These are phyloP conservation scores for Cantharis rustica DNA, from an alignment of 2,888 invertebrate species.

Conservation along the genomic window DNA sequence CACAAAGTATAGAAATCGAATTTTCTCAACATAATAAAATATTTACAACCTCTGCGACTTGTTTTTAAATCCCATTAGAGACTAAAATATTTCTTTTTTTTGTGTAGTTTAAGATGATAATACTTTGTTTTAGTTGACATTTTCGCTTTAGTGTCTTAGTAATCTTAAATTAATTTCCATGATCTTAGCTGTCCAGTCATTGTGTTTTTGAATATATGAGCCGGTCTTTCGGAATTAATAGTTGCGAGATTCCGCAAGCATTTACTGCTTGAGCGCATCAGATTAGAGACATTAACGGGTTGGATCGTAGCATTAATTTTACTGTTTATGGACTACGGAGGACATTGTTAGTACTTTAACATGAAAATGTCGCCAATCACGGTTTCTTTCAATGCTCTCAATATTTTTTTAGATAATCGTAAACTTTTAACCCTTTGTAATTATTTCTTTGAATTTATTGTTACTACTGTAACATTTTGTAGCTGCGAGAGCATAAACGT, in stretches of 20 bases:
- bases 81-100: neutral
- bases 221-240: constrained; percentile 53
- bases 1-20: constrained; percentile 34
- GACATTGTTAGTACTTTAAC: constrained; percentile 38
- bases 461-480: neutral
- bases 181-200: constrained; percentile 42
- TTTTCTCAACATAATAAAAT: constrained; percentile 39
- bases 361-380: constrained; percentile 26
- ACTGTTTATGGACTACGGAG: constrained; percentile 50
- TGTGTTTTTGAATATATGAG: constrained; percentile 52
- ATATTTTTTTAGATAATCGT: constrained; percentile 9
- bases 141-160: constrained; percentile 11
- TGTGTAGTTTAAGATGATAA: neutral
- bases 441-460: neutral
- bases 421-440: neutral
- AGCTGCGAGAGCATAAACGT: neutral
- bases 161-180: constrained; percentile 39
- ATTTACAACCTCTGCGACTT: constrained; percentile 36
- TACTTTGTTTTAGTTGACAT: neutral
- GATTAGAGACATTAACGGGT: constrained; percentile 56
- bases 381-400: constrained; percentile 10
- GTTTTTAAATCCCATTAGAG: constrained; percentile 10
- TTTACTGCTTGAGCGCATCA: constrained; percentile 55
- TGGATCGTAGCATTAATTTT: constrained; percentile 54
- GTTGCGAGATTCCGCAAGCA: constrained; percentile 55